Conservation (phyloP, 1,140 invertebrate species). For the Bilobella aurantiaca region DNA sequence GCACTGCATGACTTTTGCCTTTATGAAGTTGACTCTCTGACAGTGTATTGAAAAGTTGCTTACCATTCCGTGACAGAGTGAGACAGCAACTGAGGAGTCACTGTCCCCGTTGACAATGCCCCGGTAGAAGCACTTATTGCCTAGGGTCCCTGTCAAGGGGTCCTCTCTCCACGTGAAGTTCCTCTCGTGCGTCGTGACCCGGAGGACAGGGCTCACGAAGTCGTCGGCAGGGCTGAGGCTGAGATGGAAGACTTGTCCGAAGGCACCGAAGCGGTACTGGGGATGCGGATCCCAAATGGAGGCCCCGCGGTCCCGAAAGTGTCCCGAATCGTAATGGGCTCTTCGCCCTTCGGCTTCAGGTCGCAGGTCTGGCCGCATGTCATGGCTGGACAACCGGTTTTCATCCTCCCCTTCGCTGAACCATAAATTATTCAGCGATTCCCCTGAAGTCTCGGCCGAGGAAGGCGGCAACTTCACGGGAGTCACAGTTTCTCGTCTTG, state of each 20-base stretch:
- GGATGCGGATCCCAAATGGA: slow-evolving; percentile 62
- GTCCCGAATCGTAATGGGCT: slow-evolving; percentile 14
- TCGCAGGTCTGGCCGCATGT: no score
- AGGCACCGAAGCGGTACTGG: slow-evolving; percentile 54
- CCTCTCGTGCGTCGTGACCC: not conserved
- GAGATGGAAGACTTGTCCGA: slow-evolving; percentile 49
- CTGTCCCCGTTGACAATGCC: slow-evolving; percentile 56
- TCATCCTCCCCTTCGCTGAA: not conserved
- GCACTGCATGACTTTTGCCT: not conserved
- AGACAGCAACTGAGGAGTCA: slow-evolving; percentile 54
- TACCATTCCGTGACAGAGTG: slow-evolving; percentile 66
- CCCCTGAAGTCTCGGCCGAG: not conserved
- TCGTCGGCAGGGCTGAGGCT: slow-evolving; percentile 43
- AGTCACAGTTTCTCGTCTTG: not conserved
- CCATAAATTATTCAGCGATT: not conserved
- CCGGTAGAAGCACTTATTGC: slow-evolving; percentile 55
- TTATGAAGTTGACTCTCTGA: not conserved
- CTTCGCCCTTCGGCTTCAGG: not conserved
- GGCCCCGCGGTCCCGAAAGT: slow-evolving; percentile 13
- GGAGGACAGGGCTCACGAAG: not conserved
- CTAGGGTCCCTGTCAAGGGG: not conserved
- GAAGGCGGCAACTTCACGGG: not conserved
- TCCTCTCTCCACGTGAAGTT: slow-evolving; percentile 1
- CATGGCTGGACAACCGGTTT: not conserved
- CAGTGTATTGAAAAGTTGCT: slow-evolving; percentile 39